Evolutionary conservation across 1,140 invertebrate genomes (phyloP), one percentile per base, ranked within the genome.

Genomic region (Pachypsylla venusta): DNA sequence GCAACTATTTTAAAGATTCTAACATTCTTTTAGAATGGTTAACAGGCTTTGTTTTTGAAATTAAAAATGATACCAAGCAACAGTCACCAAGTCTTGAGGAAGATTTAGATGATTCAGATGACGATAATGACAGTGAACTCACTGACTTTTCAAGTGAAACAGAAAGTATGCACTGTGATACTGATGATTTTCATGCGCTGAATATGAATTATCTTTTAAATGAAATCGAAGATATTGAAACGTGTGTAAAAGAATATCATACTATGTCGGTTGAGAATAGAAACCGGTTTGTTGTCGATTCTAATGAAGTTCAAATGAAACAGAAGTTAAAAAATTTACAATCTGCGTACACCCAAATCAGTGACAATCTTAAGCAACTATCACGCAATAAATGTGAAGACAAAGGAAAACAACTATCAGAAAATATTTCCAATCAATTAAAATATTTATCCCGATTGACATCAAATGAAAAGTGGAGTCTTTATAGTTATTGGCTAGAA

Each of bases 401-500:
- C n/a, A n/a, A n/a, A n/a, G n/a, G n/a, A n/a, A n/a, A n/a, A n/a
- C n/a, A n/a, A n/a, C n/a, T n/a, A n/a, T n/a, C n/a, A n/a, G n/a
- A n/a, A n/a, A n/a, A n/a, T n/a, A n/a, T 53, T 53, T 53, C 5
- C 5, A 4, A 16, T 53, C 25, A 53, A 27, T 24, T 24, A 30
- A 26, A n/a, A 12, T 1, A 48, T 25, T n/a, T 28, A 58, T 2
- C 57, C 20, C 24, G 42, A 53, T 53, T 53, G 19, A 53, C 27
- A 53, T 24, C 5, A 28, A 22, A n/a, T 13, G 0, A 24, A 20
- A 13, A 25, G 53, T 10, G 25, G 59, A 22, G 53, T 40, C 54
- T 60, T 55, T 60, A 60, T 57, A 56, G 27, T 28, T n/a, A 28
- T 28, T 60, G 59, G 54, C 22, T 60, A 25, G n/a, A 22, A 40